phyloP scores from a whole-genome alignment of 2,797 vertebrate species.

The Halcyon badia region DNA sequence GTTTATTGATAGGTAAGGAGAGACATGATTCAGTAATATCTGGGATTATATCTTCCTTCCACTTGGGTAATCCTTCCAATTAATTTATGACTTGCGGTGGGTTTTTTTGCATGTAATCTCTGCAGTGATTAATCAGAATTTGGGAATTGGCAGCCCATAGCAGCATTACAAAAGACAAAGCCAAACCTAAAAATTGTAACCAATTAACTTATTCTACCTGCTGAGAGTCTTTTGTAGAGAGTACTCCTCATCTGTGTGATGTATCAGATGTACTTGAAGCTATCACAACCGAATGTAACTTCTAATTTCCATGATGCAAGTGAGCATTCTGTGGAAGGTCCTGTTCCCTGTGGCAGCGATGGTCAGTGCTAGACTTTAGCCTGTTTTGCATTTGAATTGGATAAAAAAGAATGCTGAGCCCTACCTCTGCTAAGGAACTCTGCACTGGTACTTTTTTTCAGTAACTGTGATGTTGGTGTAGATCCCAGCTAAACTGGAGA shows the following conservation, averaged over 20 bases:
- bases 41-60: conserved; percentile 3
- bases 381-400: neutral
- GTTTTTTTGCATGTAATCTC: neutral
- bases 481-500: neutral
- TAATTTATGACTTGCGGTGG: conserved; percentile 41
- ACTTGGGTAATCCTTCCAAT: conserved; percentile 46
- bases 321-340: neutral
- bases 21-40: neutral
- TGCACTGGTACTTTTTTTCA: neutral
- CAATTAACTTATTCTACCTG: conserved; percentile 4
- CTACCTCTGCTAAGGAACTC: neutral
- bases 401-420: neutral
- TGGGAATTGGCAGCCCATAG: conserved; percentile 28
- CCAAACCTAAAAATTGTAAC: neutral
- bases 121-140: conserved; percentile 55
- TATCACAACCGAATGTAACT: neutral
- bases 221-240: neutral
- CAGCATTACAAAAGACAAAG: neutral
- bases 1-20: neutral
- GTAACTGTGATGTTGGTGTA: neutral
- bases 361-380: neutral
- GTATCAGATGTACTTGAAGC: neutral
- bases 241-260: neutral
- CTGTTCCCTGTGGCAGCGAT: neutral
- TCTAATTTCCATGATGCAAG: neutral